Evolutionary conservation across 2,888 invertebrate genomes (phyloP).

Genomic region (Alloscopus bannaensis): DNA sequence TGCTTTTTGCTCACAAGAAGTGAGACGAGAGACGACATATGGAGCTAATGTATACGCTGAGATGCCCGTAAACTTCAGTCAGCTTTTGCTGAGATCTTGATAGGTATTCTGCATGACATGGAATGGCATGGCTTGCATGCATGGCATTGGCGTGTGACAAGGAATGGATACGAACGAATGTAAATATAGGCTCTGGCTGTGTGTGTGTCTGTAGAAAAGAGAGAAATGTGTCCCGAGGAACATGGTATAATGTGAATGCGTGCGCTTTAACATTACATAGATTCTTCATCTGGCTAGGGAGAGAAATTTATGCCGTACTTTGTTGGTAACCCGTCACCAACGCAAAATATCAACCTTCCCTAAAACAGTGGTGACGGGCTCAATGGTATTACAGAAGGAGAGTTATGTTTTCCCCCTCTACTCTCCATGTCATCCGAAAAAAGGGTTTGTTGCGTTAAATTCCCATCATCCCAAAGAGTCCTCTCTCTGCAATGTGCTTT

Average conservation of each 20-base stretch:
- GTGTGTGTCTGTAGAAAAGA: constrained; percentile 11
- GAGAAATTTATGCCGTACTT: constrained; percentile 52
- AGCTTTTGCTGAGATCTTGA: constrained; percentile 43
- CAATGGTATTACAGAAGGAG: constrained; percentile 37
- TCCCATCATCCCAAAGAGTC: no score
- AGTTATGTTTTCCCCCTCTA: constrained; percentile 34
- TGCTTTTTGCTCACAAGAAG: no score
- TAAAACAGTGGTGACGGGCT: constrained; percentile 54
- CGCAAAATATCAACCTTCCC: constrained; percentile 25
- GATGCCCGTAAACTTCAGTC: constrained; percentile 45
- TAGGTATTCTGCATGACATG: constrained; percentile 48
- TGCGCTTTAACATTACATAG: constrained; percentile 39
- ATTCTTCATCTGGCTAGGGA: constrained; percentile 45
- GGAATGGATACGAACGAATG: constrained; percentile 13
- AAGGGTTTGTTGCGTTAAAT: constrained; percentile 21
- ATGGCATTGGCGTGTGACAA: constrained; percentile 31
- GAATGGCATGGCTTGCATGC: constrained; percentile 17
- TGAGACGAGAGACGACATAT: constrained; percentile 29
- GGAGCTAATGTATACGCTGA: constrained; percentile 39
- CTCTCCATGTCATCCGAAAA: constrained; percentile 19
- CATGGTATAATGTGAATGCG: constrained; percentile 24
- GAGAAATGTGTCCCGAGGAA: background rate
- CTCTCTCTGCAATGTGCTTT: constrained; percentile 1
- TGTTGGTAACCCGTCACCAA: constrained; percentile 47
- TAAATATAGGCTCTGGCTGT: constrained; percentile 22